Base-by-base conservation (phyloP, 2,113 vertebrate species). In the Himantopus leucocephalus region DNA sequence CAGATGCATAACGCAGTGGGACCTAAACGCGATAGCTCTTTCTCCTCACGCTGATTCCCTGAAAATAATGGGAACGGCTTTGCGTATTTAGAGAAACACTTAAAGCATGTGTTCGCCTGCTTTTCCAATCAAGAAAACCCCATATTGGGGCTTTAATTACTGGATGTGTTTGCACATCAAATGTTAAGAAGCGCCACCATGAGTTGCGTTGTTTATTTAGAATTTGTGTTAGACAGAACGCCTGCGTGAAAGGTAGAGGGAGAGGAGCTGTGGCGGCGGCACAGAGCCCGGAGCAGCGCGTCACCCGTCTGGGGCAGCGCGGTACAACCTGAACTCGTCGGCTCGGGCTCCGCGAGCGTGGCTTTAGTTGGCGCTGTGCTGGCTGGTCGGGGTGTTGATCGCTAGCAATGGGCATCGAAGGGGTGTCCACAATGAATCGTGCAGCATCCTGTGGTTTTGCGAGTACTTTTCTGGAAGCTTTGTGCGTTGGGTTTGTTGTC, bases 321-420 rank as follows among this genome's bases (percentile, higher is more conserved):
- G 15, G 26, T 39, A 39, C 53, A 26, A 63, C 22, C 27, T 4
- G 10, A 3, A 7, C 27, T 2, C 16, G 1, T 10, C 56, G 24
- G 22, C 62, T 30, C 7, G 2, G 2, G 4, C n/a, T 18, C 30
- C 1, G n/a, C 58, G 4, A 5, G 19, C 4, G 0, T 3, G 21
- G 35, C 81, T 71, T 10, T 18, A 8, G 14, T 16, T 12, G 12
- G 24, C 1, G 1, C 20, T 26, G 37, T 1, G 14, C 23, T 9
- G 52, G 7, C 47, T 2, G 7, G 2, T 8, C 8, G 8, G 14
- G 10, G 32, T n/a, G 2, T 24, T 5, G 53, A 11, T 60, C 15
- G 0, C n/a, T 17, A n/a, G 41, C 21, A 12, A 9, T 0, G 4
- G 22, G 10, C 48, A 4, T 23, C 8, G 7, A 19, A 39, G 18